Percentiles rank a stretch among this genome's conserved stretches.
These are phyloP conservation scores for Euplexia lucipara DNA, from an alignment of 2,888 invertebrate genomes.

Conservation along the genomic window DNA sequence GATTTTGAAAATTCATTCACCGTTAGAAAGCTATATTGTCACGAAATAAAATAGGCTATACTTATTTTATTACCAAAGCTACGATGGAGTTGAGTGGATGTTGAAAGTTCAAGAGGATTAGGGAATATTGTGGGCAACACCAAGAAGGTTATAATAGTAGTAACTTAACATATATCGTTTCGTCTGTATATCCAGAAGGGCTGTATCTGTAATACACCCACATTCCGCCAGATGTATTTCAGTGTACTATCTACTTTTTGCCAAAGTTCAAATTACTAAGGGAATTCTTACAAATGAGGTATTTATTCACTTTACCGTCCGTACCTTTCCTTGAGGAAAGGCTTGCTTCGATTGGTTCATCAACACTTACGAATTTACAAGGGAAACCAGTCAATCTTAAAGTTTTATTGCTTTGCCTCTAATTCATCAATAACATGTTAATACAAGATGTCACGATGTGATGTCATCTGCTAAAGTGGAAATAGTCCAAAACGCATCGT, in stretches of 20 bases:
- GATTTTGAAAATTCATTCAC: too few relatives aligned
- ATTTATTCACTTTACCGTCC: neutral
- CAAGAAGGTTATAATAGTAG: too few relatives aligned
- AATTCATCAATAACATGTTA: conserved; percentile 11
- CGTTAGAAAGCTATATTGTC: too few relatives aligned
- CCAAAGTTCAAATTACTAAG: neutral
- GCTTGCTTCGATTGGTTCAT: conserved; percentile 2
- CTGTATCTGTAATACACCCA: too few relatives aligned
- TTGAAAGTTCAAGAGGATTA: too few relatives aligned
- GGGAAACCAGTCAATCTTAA: conserved; percentile 13
- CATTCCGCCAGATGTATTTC: too few relatives aligned
- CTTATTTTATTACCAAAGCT: too few relatives aligned
- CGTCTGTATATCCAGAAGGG: too few relatives aligned
- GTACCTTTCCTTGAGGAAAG: conserved; percentile 10
- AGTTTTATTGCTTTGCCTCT: conserved; percentile 4
- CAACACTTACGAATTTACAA: conserved; percentile 15
- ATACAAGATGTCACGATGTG: neutral
- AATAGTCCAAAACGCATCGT: conserved; percentile 16
- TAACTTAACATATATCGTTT: too few relatives aligned
- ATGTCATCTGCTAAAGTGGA: conserved; percentile 20
- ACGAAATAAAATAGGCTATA: too few relatives aligned
- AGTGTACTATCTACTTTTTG: neutral
- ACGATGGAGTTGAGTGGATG: too few relatives aligned
- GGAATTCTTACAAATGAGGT: neutral
- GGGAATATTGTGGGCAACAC: too few relatives aligned